These are phyloP conservation scores for Hypercompe scribonia DNA, from an alignment of 2,888 invertebrate genomes.

Conservation along the genomic window DNA sequence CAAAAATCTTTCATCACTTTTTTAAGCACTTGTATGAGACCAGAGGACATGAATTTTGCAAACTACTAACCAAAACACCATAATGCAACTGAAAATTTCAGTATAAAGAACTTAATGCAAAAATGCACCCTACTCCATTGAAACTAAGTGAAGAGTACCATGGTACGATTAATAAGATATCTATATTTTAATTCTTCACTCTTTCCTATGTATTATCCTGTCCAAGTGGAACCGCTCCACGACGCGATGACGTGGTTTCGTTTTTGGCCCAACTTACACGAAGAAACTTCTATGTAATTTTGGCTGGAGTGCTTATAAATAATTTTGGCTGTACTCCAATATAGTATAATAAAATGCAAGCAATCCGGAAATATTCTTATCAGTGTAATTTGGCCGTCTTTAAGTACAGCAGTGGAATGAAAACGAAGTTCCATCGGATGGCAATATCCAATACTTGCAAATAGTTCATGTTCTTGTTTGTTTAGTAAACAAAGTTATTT, in stretches of 20 bases:
- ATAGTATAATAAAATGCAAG: slow-evolving; percentile 1
- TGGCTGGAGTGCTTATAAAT: slow-evolving; percentile 15
- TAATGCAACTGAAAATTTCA: background rate
- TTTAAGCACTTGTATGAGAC: no score
- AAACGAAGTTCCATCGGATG: background rate
- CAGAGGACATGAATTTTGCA: background rate
- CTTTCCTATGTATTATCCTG: background rate
- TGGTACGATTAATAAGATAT: background rate
- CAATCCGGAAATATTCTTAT: slow-evolving; percentile 5
- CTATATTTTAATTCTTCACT: background rate
- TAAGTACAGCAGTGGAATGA: slow-evolving; percentile 2
- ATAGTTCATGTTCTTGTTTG: background rate
- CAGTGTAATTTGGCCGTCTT: slow-evolving; percentile 1
- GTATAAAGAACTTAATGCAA: background rate
- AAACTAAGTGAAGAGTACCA: background rate
- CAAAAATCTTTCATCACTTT: no score
- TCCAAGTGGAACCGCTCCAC: background rate
- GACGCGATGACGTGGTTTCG: background rate
- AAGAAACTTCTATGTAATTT: slow-evolving; percentile 12
- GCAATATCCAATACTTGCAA: background rate
- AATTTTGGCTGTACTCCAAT: slow-evolving; percentile 31
- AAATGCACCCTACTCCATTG: background rate
- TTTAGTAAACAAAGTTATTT: background rate
- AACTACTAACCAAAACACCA: background rate
- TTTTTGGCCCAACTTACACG: background rate